Evolutionary conservation across 1,140 invertebrate species (phyloP), one percentile per base, ranked within the genome.

Genomic region (Metopolophium dirhodum): DNA sequence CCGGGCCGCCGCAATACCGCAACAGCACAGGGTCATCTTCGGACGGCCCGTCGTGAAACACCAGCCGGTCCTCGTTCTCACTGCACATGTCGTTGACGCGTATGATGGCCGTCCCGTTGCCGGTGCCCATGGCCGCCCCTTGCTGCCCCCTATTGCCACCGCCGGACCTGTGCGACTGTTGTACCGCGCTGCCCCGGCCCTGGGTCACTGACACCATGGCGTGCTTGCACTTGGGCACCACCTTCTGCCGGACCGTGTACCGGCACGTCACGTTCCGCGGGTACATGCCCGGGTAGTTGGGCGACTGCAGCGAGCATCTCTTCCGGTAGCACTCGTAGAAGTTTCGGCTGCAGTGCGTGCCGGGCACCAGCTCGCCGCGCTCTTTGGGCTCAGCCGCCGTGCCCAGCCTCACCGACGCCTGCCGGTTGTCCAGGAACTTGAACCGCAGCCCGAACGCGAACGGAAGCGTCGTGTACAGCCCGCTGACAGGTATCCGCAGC

Each of bases 211-310:
- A 97, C 94, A 98, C 97, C 97, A 98, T 98, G 7, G 97, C 97
- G 95, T 98, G 97, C 95, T 98, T 98, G 95, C 97, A 98, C 14
- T 97, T 98, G 0, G 97, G 97, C 49, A 98, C 97, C 94, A 97
- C 97, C 95, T 98, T 97, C 95, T 98, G 98, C 30, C 97, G 96
- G 91, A 98, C 95, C 37, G 96, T 97, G 96, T 97, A 97, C 94
- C 97, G 96, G 95, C 98, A 98, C 22, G 97, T 98, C 8, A 98
- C 97, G 95, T 98, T 98, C 85, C 97, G 96, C 2, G 98, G 98
- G 95, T 98, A 98, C 96, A 98, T 97, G 30, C 98, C 98, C 1
- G 98, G 98, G 95, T 98, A 98, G 95, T 98, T 98, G n/a, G 98
- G 98, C 91, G 96, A 97, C 95, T 98, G 98, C 57, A 98, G 95